Evolutionary conservation across 1,140 invertebrate genomes (phyloP).

Genomic region (Drosophila teissieri): DNA sequence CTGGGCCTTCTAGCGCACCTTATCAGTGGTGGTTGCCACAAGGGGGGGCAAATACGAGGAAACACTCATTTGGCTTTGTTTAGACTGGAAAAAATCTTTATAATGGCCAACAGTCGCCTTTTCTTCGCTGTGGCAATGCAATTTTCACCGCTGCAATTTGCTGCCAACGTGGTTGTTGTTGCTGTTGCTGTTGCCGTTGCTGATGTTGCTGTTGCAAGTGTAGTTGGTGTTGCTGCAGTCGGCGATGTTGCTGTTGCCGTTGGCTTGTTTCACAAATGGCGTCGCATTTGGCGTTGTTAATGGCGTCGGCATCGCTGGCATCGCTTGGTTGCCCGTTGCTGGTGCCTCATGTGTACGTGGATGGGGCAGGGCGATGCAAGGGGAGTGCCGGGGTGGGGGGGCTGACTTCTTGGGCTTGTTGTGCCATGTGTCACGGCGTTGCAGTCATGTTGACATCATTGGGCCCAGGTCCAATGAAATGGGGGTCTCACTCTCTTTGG

Average conservation of each 20-base stretch:
- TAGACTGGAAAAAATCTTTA: constrained; percentile 81
- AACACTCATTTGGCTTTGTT: constrained; percentile 79
- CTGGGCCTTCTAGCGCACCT: constrained; percentile 25
- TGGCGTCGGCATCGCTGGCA: constrained; percentile 63
- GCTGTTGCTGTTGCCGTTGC: constrained; percentile 19
- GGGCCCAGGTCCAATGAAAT: constrained; percentile 37
- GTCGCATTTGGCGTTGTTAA: constrained; percentile 81
- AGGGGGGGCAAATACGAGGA: constrained; percentile 15
- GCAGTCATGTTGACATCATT: constrained; percentile 82
- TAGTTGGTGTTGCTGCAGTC: constrained; percentile 5
- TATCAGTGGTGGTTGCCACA: constrained; percentile 28
- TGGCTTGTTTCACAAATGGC: constrained; percentile 80
- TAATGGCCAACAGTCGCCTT: constrained; percentile 73
- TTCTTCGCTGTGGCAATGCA: constrained; percentile 65
- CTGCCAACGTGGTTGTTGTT: constrained; percentile 37
- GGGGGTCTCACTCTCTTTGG: constrained; percentile 2
- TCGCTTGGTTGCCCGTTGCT: constrained; percentile 18
- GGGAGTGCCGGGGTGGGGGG: constrained; percentile 12
- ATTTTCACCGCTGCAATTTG: constrained; percentile 77
- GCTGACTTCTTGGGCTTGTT: constrained; percentile 77
- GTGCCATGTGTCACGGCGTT: constrained; percentile 80
- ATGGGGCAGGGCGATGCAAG: constrained; percentile 3
- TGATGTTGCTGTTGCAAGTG: constrained; percentile 3
- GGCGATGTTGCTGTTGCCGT: constrained; percentile 43
- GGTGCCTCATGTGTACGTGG: constrained; percentile 29